Evolutionary conservation across 2,113 vertebrate species (phyloP).

Genomic region (Ahaetulla prasina): DNA sequence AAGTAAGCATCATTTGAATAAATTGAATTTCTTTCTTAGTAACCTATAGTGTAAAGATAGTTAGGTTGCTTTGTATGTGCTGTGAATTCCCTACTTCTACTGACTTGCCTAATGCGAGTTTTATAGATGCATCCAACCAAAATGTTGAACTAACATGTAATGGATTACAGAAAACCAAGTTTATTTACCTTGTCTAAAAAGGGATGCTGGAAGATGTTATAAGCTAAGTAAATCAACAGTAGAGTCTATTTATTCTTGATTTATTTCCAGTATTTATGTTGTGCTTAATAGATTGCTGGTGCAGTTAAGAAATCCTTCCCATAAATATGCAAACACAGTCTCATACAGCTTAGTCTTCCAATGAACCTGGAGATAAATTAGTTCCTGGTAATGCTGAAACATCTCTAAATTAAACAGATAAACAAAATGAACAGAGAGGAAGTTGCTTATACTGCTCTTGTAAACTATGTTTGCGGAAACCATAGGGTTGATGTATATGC

Average conservation of each 20-base stretch:
- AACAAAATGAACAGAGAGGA: conserved; percentile 13
- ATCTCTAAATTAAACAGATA: conserved; percentile 21
- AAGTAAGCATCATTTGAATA: not conserved
- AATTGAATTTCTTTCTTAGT: not conserved
- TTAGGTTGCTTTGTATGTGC: not conserved
- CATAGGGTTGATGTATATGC: not conserved
- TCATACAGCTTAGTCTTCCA: conserved; percentile 53
- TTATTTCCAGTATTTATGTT: conserved; percentile 54
- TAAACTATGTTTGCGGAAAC: not conserved
- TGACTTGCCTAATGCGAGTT: not conserved
- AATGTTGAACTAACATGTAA: conserved; percentile 17
- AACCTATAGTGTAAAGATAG: not conserved
- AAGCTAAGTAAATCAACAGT: conserved; percentile 54
- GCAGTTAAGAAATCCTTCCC: conserved; percentile 44
- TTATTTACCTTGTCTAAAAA: conserved; percentile 20
- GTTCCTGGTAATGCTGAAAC: conserved; percentile 15
- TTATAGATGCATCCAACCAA: conserved; percentile 1
- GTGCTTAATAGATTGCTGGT: conserved; percentile 58
- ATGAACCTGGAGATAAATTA: conserved; percentile 62
- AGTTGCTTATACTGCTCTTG: not conserved
- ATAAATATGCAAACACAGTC: conserved; percentile 41
- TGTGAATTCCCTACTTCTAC: not conserved
- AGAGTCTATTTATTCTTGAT: conserved; percentile 56
- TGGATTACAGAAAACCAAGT: conserved; percentile 45
- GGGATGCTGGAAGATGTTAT: conserved; percentile 21